Percentiles rank a stretch among this genome's conserved stretches.
phyloP scores from a whole-genome alignment of 1,140 invertebrate species.

The Phenacoccus solenopsis region DNA sequence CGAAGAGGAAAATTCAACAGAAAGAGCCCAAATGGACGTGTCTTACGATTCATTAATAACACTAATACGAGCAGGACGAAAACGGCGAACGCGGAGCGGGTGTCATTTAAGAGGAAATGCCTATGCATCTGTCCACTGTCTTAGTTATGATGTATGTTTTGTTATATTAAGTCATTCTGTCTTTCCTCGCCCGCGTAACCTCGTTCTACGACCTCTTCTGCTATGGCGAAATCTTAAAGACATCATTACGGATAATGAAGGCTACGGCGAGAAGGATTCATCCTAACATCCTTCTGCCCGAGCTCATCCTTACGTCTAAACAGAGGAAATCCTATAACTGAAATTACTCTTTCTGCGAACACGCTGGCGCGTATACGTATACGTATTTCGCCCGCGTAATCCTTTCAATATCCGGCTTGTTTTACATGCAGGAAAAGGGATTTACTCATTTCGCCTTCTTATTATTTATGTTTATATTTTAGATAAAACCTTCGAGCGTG shows the following conservation, averaged over 20 bases:
- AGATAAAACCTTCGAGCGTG: no score
- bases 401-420: constrained; percentile 14
- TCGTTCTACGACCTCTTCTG: background rate
- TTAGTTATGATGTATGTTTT: constrained; percentile 15
- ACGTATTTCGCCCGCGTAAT: constrained; percentile 4
- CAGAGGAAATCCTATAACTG: constrained; percentile 3
- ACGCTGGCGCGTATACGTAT: background rate
- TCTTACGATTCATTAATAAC: constrained; percentile 17
- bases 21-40: constrained; percentile 11
- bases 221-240: constrained; percentile 12
- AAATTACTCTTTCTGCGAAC: constrained; percentile 10
- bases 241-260: constrained; percentile 17
- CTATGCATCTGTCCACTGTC: constrained; percentile 17
- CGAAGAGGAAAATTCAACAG: background rate
- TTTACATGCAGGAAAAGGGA: background rate
- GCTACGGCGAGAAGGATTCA: constrained; percentile 10
- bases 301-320: background rate
- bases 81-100: background rate
- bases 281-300: constrained; percentile 5
- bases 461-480: background rate
- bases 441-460: background rate
- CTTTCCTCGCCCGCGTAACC: background rate
- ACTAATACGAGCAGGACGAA: constrained; percentile 16
- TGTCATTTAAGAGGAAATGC: constrained; percentile 16
- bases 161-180: constrained; percentile 12